A percentile compares a stretch with the other conserved stretches of the same genome.
phyloP scores from a whole-genome alignment of 2,113 vertebrate genomes.

The Paratilapia polleni region DNA sequence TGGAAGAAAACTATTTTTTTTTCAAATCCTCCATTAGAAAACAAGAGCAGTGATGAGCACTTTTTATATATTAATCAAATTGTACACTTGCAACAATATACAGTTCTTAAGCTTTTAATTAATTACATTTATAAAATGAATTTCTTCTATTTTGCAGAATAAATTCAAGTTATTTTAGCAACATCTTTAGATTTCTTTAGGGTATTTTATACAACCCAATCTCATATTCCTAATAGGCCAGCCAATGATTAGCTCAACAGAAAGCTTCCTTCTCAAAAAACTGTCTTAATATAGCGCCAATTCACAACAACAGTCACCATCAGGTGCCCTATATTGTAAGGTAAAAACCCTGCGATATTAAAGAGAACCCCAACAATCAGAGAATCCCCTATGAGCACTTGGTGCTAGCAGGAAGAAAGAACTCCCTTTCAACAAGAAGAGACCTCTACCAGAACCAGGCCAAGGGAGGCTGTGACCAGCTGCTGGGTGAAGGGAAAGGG shows the following conservation, averaged over 20 bases:
- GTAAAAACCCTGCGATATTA: neutral
- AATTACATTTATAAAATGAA: neutral
- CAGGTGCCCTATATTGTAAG: no score
- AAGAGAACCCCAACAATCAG: neutral
- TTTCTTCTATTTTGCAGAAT: neutral
- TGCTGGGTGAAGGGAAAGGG: neutral
- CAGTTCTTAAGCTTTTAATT: no score
- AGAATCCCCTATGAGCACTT: neutral
- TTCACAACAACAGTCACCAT: no score
- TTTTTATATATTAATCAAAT: no score
- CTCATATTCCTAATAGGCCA: neutral
- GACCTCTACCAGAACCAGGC: neutral
- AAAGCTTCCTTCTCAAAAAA: neutral
- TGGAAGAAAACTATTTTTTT: no score
- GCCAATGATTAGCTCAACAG: neutral
- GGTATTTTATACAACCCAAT: neutral
- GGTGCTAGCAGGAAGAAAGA: neutral
- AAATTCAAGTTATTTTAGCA: neutral
- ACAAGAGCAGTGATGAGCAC: no score
- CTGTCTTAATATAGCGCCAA: no score
- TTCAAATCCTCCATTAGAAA: no score
- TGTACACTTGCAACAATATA: no score
- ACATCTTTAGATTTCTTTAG: neutral
- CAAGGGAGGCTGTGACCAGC: neutral
- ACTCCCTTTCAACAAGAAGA: neutral